Evolutionary conservation across 2,888 invertebrate genomes (phyloP).

Genomic region (Drosophila prostipennis): DNA sequence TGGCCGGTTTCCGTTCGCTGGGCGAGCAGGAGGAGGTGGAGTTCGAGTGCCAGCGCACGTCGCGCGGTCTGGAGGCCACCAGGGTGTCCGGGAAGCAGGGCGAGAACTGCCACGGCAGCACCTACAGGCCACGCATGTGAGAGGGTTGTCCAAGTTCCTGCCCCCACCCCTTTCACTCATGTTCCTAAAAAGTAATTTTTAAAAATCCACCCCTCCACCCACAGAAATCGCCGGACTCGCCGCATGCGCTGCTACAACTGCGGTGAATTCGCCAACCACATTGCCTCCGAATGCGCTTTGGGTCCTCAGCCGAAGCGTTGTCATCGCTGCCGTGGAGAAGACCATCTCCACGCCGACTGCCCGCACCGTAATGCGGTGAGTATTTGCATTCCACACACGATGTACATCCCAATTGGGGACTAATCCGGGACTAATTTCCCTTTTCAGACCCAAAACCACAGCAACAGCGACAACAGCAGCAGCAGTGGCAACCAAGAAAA

Average conservation of each 20-base stretch:
- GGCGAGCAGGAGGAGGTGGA: conserved; percentile 95
- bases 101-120: conserved; percentile 92
- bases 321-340: conserved; percentile 94
- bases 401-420: too few species aligned
- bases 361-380: conserved; percentile 85
- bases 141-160: conserved; percentile 5
- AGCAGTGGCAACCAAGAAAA: conserved; percentile 21
- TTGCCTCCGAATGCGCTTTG: conserved; percentile 94
- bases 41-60: conserved; percentile 93
- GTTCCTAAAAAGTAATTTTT: neutral
- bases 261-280: conserved; percentile 96
- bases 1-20: conserved; percentile 93
- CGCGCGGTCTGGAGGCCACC: conserved; percentile 94
- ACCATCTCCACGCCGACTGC: conserved; percentile 95
- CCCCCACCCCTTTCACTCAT: neutral
- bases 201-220: neutral
- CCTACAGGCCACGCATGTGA: conserved; percentile 88
- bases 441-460: conserved; percentile 58
- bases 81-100: conserved; percentile 92
- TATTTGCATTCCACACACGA: neutral
- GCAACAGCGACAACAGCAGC: conserved; percentile 44
- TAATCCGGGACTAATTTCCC: neutral
- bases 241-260: conserved; percentile 97
- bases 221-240: conserved; percentile 88
- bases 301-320: conserved; percentile 96